A percentile compares a stretch with the other conserved stretches of the same genome.
These are phyloP conservation scores for Periophthalmodon schlosseri DNA, from an alignment of 2,113 vertebrate species.

Conservation along the genomic window DNA sequence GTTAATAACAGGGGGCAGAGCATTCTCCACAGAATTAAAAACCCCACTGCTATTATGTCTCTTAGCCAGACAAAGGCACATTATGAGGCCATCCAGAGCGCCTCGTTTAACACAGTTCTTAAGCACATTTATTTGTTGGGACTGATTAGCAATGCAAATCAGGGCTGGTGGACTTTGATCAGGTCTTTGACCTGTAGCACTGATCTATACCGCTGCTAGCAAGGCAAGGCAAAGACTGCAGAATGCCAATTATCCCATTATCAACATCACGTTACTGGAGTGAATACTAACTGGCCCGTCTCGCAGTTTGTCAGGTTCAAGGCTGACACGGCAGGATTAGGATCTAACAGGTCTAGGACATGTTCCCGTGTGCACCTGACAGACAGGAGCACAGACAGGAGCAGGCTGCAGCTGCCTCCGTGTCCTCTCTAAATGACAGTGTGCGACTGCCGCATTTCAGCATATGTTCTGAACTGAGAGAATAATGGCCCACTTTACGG, in stretches of 20 bases:
- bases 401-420: slow-evolving; percentile 5
- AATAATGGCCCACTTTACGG: slow-evolving; percentile 76
- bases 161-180: slow-evolving; percentile 71
- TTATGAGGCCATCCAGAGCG: slow-evolving; percentile 60
- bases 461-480: slow-evolving; percentile 74
- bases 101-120: slow-evolving; percentile 71
- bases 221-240: slow-evolving; percentile 41
- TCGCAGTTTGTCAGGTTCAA: slow-evolving; percentile 50
- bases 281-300: slow-evolving; percentile 66
- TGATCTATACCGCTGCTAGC: slow-evolving; percentile 65
- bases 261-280: slow-evolving; percentile 52
- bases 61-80: slow-evolving; percentile 66
- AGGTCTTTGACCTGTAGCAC: slow-evolving; percentile 73
- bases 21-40: slow-evolving; percentile 59
- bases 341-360: slow-evolving; percentile 56
- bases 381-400: slow-evolving; percentile 18
- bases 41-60: slow-evolving; percentile 62
- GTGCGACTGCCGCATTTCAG: slow-evolving; percentile 56
- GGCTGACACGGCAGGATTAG: slow-evolving; percentile 56
- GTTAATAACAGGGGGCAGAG: slow-evolving; percentile 70
- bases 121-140: slow-evolving; percentile 74
- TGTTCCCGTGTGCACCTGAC: slow-evolving; percentile 22
- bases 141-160: slow-evolving; percentile 79
- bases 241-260: slow-evolving; percentile 78
- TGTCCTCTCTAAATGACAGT: slow-evolving; percentile 49